These are phyloP conservation scores for Perca fluviatilis DNA, from an alignment of 2,113 vertebrate species.

Conservation along the genomic window DNA sequence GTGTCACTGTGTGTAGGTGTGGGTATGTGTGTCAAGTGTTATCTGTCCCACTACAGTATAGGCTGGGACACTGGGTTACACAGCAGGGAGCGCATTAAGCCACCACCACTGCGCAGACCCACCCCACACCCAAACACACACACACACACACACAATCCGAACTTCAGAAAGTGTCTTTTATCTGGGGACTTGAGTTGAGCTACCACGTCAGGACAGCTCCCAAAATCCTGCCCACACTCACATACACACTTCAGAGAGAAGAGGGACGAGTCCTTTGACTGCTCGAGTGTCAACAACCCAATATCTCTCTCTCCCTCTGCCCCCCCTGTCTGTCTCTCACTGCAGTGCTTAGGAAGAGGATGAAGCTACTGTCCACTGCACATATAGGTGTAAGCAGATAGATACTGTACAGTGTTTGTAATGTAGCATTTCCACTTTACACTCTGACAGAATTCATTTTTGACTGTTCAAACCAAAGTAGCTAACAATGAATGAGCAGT, in stretches of 20 bases:
- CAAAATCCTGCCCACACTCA: slow-evolving; percentile 69
- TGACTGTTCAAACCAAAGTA: background rate
- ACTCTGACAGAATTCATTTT: background rate
- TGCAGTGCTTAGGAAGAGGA: slow-evolving; percentile 42
- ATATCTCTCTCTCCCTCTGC: slow-evolving; percentile 19
- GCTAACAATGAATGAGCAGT: background rate
- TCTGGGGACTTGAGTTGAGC: slow-evolving; percentile 71
- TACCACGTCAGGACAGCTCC: slow-evolving; percentile 64
- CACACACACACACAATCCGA: slow-evolving; percentile 32
- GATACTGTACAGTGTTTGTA: slow-evolving; percentile 16
- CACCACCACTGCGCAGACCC: slow-evolving; percentile 48
- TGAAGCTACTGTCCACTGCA: slow-evolving; percentile 48
- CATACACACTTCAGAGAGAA: slow-evolving; percentile 67
- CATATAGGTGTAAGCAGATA: slow-evolving; percentile 31
- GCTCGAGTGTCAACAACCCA: slow-evolving; percentile 25
- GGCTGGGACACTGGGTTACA: slow-evolving; percentile 76
- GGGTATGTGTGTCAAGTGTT: slow-evolving; percentile 73
- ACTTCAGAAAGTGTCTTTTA: slow-evolving; percentile 76
- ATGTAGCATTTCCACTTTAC: slow-evolving; percentile 5
- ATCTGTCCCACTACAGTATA: slow-evolving; percentile 82
- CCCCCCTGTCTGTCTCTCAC: background rate
- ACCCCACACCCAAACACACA: slow-evolving; percentile 24
- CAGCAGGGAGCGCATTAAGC: slow-evolving; percentile 80
- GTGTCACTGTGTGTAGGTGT: slow-evolving; percentile 40
- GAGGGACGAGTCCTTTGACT: slow-evolving; percentile 64